A percentile compares a stretch with the other conserved stretches of the same genome.
These are phyloP conservation scores for Xiphorhynchus erythropygius DNA, from an alignment of 2,797 vertebrate species.

Conservation along the genomic window DNA sequence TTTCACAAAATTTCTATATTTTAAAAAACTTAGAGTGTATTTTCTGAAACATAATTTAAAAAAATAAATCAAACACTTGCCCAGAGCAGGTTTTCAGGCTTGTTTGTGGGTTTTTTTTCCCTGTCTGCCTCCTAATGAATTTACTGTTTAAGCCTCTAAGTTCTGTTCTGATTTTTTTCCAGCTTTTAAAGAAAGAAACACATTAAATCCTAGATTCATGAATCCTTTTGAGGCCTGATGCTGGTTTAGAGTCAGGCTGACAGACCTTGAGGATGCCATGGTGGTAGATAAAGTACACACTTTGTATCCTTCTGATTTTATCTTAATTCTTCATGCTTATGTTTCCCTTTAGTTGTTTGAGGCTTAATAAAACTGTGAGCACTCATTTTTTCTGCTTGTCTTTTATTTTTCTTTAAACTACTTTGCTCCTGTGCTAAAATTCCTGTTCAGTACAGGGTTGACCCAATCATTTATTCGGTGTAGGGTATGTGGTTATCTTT, in stretches of 20 bases:
- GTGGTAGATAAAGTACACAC: background rate
- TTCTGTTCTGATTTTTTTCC: background rate
- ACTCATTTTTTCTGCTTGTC: background rate
- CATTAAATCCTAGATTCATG: background rate
- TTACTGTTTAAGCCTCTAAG: background rate
- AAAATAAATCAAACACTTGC: background rate
- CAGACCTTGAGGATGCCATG: background rate
- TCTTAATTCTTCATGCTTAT: background rate
- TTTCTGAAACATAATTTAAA: background rate
- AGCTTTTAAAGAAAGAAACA: background rate
- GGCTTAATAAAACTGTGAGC: background rate
- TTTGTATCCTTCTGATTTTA: background rate
- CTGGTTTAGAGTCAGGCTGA: background rate
- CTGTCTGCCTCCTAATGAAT: background rate
- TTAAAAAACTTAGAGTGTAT: background rate
- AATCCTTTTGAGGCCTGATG: background rate
- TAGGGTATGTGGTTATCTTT: background rate
- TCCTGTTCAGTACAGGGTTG: background rate
- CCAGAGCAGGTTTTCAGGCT: background rate
- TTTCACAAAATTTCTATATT: background rate
- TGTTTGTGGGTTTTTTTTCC: background rate
- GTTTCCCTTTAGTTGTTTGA: background rate
- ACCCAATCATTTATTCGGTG: accelerated
- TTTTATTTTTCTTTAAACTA: background rate
- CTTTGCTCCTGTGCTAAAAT: background rate